phyloP scores from a whole-genome alignment of 2,797 vertebrate genomes.

The Danio choprae region DNA sequence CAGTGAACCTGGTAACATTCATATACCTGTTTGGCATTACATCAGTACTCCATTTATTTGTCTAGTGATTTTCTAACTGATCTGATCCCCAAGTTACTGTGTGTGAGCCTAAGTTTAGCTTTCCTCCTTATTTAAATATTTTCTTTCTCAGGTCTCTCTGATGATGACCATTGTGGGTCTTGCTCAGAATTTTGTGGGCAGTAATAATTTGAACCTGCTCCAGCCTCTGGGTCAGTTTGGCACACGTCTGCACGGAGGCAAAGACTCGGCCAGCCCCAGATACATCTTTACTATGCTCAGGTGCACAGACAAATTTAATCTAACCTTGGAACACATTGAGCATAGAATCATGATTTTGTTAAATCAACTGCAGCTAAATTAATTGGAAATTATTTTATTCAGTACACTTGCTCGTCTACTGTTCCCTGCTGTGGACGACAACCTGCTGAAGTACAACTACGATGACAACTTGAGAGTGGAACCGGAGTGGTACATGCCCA shows the following conservation, averaged over 20 bases:
- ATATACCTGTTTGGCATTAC: no score
- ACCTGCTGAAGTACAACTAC: constrained; percentile 88
- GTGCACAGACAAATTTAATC: constrained; percentile 68
- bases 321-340: not conserved
- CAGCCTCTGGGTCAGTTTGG: constrained; percentile 97
- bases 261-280: constrained; percentile 97
- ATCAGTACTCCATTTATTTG: no score
- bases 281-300: constrained; percentile 99
- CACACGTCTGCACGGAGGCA: constrained; percentile 93
- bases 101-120: no score
- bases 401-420: constrained; percentile 89
- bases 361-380: no score
- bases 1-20: no score
- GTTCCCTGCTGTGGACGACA: constrained; percentile 90
- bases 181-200: constrained; percentile 98
- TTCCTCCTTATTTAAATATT: not conserved
- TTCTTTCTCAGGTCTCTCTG: constrained; percentile 81
- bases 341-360: not conserved
- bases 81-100: no score
- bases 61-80: no score
- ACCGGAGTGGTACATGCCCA: constrained; percentile 99
- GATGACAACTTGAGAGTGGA: constrained; percentile 97
- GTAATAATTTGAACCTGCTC: constrained; percentile 95
- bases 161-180: constrained; percentile 98
- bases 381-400: not conserved